Conservation (phyloP, 1,140 invertebrate species). For the Popillia japonica region DNA sequence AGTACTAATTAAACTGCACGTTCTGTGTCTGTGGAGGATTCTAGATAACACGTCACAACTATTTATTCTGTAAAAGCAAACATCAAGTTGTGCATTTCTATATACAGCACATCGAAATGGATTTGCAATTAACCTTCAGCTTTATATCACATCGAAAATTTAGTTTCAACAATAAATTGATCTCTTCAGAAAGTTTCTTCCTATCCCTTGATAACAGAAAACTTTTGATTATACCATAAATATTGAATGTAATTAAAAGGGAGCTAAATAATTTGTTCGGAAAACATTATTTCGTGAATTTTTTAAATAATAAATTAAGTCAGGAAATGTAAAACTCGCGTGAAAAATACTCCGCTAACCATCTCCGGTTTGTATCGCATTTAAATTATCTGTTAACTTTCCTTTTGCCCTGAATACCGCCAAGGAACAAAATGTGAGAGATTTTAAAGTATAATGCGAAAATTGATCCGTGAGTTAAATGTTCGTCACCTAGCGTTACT, state of each 20-base stretch:
- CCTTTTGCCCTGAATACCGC: not conserved
- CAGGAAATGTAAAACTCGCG: not conserved
- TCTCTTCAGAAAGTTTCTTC: not conserved
- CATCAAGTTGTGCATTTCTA: too few species aligned
- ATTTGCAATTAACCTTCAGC: too few species aligned
- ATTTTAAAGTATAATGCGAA: slow-evolving; percentile 33
- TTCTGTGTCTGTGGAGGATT: too few species aligned
- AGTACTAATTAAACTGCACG: too few species aligned
- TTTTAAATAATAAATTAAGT: slow-evolving; percentile 27
- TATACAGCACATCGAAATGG: too few species aligned
- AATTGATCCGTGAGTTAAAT: not conserved
- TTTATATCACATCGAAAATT: not conserved
- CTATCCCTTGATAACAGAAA: not conserved
- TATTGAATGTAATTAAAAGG: slow-evolving; percentile 28
- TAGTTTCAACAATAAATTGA: not conserved
- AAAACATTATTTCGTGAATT: not conserved
- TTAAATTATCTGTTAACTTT: slow-evolving; percentile 21
- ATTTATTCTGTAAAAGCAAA: too few species aligned
- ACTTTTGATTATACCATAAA: slow-evolving; percentile 36
- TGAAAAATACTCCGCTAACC: not conserved
- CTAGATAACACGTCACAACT: too few species aligned
- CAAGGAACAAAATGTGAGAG: not conserved
- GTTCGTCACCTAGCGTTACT: not conserved
- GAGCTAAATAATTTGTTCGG: not conserved
- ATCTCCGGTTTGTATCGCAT: not conserved